Evolutionary conservation across 2,797 vertebrate genomes (phyloP).

Genomic region (Chelidonichthys spinosus): DNA sequence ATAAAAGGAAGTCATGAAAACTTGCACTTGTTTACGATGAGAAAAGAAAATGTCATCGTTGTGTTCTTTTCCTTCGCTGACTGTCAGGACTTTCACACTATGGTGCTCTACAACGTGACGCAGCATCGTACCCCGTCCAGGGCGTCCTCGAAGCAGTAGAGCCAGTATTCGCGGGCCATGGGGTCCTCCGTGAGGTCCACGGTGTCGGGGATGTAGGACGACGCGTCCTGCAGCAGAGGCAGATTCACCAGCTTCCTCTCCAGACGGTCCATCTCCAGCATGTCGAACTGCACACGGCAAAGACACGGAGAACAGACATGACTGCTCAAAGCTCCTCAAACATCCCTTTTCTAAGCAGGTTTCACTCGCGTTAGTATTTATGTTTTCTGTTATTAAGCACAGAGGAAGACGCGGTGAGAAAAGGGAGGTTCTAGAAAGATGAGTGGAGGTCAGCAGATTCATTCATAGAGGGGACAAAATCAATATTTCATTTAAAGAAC

Average conservation of each 20-base stretch:
- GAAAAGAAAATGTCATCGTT: too few species aligned
- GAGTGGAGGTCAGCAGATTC: constrained; percentile 19
- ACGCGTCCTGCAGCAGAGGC: constrained; percentile 92
- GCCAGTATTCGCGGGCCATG: constrained; percentile 95
- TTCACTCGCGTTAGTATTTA: constrained; percentile 13
- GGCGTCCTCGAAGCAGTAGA: constrained; percentile 96
- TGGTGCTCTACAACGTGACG: background rate
- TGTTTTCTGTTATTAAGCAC: background rate
- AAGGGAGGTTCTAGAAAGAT: constrained; percentile 10
- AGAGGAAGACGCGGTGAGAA: background rate
- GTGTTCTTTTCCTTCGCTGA: too few species aligned
- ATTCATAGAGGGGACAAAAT: constrained; percentile 28
- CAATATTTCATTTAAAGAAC: constrained; percentile 36
- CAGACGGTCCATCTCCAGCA: constrained; percentile 98
- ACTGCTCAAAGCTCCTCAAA: background rate
- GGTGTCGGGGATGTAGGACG: constrained; percentile 95
- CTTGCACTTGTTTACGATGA: too few species aligned
- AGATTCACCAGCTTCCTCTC: constrained; percentile 94
- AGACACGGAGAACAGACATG: constrained; percentile 12
- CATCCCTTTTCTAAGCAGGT: background rate
- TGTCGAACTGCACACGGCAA: constrained; percentile 89
- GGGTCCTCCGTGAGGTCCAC: constrained; percentile 95
- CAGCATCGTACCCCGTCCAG: constrained; percentile 90
- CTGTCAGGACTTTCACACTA: background rate
- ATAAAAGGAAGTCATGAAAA: too few species aligned